Base-by-base conservation (phyloP, 2,888 invertebrate species). In the Drosophila melanosoma region DNA sequence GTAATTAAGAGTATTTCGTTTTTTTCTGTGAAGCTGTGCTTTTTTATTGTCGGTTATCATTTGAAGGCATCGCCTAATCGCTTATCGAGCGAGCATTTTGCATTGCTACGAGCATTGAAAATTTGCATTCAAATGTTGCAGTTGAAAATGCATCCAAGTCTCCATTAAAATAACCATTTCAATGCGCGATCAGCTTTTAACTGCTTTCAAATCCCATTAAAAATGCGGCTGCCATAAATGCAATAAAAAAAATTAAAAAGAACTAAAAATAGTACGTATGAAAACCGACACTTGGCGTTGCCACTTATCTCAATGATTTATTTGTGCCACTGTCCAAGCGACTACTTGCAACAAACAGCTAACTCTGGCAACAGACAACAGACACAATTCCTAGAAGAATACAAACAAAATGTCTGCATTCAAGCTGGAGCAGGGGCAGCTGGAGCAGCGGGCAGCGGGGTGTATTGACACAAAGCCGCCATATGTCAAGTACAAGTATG, bases 41-140 rank as follows among this genome's bases (percentile, higher is more conserved):
- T 79, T 83, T 86, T 77, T 81, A 77, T 80, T 79, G 81, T 26
- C 52, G 42, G 64, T 82, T 89, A 91, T 91, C 91, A 81, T 76
- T 73, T 72, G 83, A 81, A 85, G 84, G 85, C 89, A 90, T 91
- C 91, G 75, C 51, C 56, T 61, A 74, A 69, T 79, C 75, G 75
- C 79, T 61, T 69, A 68, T 68, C 56, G 45, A 64, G 54, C 57
- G 36, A 67, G 35, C 65, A 63, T 48, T 74, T 74, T 45, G 63
- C 63, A 79, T 61, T 51, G 67, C 74, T 51, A 59, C 65, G 61
- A 62, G 77, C 62, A 62, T 42, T 75, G 67, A 67, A 71, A 69
- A 70, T 63, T 68, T 49, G 65, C 69, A 69, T 45, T 45, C 23
- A 67, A 71, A 69, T 57, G 67, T 65, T 45, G 65, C 69, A 69